phyloP scores from a whole-genome alignment of 2,113 vertebrate species.

The Trachemys scripta region DNA sequence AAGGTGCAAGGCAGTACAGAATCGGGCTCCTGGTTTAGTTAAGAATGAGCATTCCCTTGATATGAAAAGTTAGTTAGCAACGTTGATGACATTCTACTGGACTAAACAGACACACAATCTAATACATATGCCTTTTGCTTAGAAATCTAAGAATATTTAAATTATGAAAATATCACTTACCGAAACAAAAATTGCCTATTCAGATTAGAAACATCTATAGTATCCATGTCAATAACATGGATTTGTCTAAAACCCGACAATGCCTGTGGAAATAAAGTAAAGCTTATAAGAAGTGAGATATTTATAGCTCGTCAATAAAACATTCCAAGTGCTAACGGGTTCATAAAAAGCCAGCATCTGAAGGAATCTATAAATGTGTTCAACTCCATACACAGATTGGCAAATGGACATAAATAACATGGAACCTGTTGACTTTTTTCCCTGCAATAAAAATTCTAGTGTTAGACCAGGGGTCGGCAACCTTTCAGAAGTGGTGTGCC shows the following conservation, averaged over 20 bases:
- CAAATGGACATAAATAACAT: not conserved
- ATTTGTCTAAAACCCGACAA: slow-evolving; percentile 95
- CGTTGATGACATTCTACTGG: not conserved
- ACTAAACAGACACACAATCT: not conserved
- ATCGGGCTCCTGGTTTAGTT: accelerated
- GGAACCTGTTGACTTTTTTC: not conserved
- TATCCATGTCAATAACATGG: slow-evolving; percentile 99
- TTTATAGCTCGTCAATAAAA: not conserved
- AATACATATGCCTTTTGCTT: not conserved
- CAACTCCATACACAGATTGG: not conserved
- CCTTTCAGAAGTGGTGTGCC: too few species aligned
- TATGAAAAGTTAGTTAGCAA: not conserved
- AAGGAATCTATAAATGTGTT: not conserved
- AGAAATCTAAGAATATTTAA: not conserved
- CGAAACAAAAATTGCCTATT: slow-evolving; percentile 98
- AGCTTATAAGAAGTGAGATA: not conserved
- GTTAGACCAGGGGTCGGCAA: not conserved
- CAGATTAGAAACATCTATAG: slow-evolving; percentile 95
- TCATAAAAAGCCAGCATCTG: not conserved
- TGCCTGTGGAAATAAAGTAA: slow-evolving; percentile 81
- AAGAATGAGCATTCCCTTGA: not conserved
- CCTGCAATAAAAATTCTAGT: not conserved
- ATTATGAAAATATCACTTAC: slow-evolving; percentile 77
- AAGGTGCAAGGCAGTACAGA: not conserved
- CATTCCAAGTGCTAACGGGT: not conserved